Base-by-base conservation (phyloP, 2,888 invertebrate species). In the Galeruca laticollis region DNA sequence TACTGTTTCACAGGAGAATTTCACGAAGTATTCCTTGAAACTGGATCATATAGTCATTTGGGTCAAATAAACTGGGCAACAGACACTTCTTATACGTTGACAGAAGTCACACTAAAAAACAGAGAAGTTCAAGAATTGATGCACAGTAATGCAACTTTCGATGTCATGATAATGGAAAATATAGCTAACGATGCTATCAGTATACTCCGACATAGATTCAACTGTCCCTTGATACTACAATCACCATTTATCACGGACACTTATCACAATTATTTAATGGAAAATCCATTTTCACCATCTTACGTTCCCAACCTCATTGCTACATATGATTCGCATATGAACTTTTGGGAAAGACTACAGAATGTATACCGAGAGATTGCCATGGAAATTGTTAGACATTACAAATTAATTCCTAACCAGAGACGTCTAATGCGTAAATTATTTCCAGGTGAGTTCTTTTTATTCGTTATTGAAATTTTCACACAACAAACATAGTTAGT, bases 271-370 rank as follows among this genome's bases (percentile, higher is more conserved):
- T 84, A 85, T 67, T 83, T 85, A 73, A 83, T 87, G 80, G 88
- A 87, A 0, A 79, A 86, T 60, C 84, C 87, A 1, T 82, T 82
- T 1, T 86, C 87, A 0, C 84, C 86, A 78, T 85, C 88, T 0
- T 87, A 86, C 78, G 85, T 88, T 40, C 87, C 88, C 0, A 86
- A 87, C 59, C 82, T 83, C 4, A 84, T 86, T 68, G 72, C 84
- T 66, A 80, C 84, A 5, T 85, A 79, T 68, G 78, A 82, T 60
- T 84, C 87, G 21, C 68, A 71, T 11, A 87, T 88, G 81, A 86
- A 83, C 35, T 89, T 91, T 73, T 82, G 82, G 78, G 86, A 88
- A 72, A 82, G 91, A 71, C 57, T 90, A 0, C 81, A 84, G n/a
- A 91, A 90, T 78, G 82, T 87, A 0, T 86, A 84, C 10, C 51